phyloP scores from a whole-genome alignment of 2,888 invertebrate species.

The Keiferia lycopersicella region DNA sequence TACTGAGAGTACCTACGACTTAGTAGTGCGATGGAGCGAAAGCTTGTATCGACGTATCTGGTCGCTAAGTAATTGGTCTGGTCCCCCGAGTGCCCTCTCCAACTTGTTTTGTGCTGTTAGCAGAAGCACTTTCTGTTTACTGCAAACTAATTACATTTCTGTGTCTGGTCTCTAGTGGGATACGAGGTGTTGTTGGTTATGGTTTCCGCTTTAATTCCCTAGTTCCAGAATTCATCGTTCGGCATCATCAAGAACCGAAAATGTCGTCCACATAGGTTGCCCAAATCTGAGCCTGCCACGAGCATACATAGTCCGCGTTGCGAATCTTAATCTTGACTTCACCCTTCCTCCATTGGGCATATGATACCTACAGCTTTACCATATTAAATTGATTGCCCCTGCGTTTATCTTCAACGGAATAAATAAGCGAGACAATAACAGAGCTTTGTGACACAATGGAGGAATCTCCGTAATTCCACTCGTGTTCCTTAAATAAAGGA shows the following conservation, averaged over 20 bases:
- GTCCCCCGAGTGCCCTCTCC: constrained; percentile 54
- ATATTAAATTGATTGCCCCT: neutral
- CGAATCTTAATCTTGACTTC: no score
- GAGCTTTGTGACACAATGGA: neutral
- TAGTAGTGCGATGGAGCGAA: constrained; percentile 41
- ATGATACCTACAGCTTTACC: neutral
- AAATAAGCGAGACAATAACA: neutral
- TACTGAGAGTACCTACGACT: neutral
- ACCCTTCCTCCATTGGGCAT: neutral
- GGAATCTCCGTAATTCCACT: neutral
- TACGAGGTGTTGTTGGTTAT: constrained; percentile 1
- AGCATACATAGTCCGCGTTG: no score
- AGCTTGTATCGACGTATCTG: constrained; percentile 55
- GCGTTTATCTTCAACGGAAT: neutral
- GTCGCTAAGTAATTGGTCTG: constrained; percentile 69
- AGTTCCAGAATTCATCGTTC: no score
- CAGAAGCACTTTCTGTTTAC: constrained; percentile 52
- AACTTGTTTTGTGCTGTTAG: constrained; percentile 54
- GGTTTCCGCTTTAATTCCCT: neutral
- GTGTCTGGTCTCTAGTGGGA: constrained; percentile 2
- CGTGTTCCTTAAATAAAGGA: constrained; percentile 9
- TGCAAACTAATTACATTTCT: constrained; percentile 57
- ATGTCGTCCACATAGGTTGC: no score
- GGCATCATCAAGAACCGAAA: no score
- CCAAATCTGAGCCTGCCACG: no score